A percentile compares a stretch with the other conserved stretches of the same genome.
Evolutionary conservation across 2,113 vertebrate species (phyloP).

Genomic region (Solea solea): DNA sequence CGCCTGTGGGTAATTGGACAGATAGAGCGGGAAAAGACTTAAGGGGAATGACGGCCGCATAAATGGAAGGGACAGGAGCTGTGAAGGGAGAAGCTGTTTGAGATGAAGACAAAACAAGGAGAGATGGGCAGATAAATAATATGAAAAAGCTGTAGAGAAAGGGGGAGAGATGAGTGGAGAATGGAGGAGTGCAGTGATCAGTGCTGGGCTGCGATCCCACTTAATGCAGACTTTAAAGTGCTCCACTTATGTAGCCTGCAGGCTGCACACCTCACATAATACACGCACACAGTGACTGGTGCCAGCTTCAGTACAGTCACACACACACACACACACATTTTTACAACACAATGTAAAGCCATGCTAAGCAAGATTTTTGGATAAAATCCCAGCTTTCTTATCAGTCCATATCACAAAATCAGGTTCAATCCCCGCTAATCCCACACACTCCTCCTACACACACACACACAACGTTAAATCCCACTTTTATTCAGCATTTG

Average conservation of each 20-base stretch:
- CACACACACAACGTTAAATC: conserved; percentile 13
- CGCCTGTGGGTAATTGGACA: conserved; percentile 34
- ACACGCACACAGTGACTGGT: conserved; percentile 27
- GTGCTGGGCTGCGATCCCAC: conserved; percentile 52
- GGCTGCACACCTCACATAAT: conserved; percentile 16
- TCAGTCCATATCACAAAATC: conserved; percentile 42
- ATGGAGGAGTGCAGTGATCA: conserved; percentile 50
- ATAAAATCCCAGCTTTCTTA: conserved; percentile 24
- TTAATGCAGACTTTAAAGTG: conserved; percentile 57
- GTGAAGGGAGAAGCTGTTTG: conserved; percentile 13
- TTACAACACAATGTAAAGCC: conserved; percentile 23
- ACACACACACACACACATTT: conserved; percentile 16
- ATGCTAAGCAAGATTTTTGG: background rate
- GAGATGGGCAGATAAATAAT: conserved; percentile 28
- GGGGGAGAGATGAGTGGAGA: conserved; percentile 22
- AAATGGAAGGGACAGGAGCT: conserved; percentile 49
- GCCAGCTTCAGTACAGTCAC: conserved; percentile 3
- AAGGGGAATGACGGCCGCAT: conserved; percentile 41
- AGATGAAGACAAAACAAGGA: conserved; percentile 44
- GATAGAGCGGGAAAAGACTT: conserved; percentile 34
- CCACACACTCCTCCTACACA: conserved; percentile 10
- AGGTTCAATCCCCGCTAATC: conserved; percentile 1
- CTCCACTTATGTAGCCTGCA: conserved; percentile 47
- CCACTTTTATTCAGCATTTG: conserved; percentile 8
- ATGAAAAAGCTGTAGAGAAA: conserved; percentile 24